phyloP scores from a whole-genome alignment of 2,797 vertebrate species.

The Typhlichthys eigenmanni region DNA sequence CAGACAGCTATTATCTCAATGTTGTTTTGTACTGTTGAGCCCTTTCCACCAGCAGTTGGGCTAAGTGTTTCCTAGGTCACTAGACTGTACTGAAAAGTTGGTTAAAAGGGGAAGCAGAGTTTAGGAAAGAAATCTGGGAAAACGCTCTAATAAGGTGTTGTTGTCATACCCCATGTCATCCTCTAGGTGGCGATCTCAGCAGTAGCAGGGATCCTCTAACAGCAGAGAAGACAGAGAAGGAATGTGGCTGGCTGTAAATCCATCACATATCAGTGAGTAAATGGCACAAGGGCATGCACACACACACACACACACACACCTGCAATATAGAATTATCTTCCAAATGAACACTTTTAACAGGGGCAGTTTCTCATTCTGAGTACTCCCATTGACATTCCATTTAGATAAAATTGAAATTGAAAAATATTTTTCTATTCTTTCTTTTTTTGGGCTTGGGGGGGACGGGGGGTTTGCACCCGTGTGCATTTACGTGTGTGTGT shows the following conservation, averaged over 20 bases:
- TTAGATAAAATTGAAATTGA: constrained; percentile 11
- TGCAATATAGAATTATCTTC: no score
- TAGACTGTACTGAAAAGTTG: no score
- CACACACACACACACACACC: constrained; percentile 1
- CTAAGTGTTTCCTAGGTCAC: no score
- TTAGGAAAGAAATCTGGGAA: neutral
- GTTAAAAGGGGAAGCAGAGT: neutral
- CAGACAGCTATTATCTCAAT: no score
- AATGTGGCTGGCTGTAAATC: constrained; percentile 70
- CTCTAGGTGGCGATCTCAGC: constrained; percentile 90
- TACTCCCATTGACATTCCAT: constrained; percentile 19
- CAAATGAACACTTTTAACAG: no score
- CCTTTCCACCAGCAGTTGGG: no score
- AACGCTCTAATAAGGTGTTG: neutral
- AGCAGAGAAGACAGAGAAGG: constrained; percentile 87
- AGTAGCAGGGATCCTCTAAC: constrained; percentile 91
- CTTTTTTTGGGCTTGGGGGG: neutral
- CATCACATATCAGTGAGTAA: no score
- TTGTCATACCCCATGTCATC: constrained; percentile 3
- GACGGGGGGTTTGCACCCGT: neutral
- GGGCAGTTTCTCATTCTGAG: no score
- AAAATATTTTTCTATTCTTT: constrained; percentile 4
- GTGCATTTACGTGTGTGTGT: neutral
- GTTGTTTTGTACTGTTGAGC: no score
- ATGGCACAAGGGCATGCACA: neutral